These are phyloP conservation scores for Phalacrocorax aristotelis DNA, from an alignment of 2,113 vertebrate genomes.

Conservation along the genomic window DNA sequence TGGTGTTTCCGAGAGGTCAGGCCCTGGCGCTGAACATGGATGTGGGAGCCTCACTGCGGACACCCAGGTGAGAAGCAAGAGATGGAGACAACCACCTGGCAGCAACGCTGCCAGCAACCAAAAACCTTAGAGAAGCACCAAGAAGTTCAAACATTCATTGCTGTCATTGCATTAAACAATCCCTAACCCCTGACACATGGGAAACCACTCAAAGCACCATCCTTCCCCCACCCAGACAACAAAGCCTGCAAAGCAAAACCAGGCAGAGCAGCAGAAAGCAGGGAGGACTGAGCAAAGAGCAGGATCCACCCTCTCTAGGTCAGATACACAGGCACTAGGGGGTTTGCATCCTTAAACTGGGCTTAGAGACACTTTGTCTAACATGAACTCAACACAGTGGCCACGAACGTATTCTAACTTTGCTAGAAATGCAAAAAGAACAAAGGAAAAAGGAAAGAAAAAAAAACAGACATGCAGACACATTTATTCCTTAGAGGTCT, in stretches of 20 bases:
- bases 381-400: not conserved
- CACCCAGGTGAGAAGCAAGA: not conserved
- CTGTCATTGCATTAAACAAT: not conserved
- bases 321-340: fast-evolving
- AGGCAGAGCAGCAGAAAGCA: not conserved
- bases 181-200: not conserved
- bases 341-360: not conserved
- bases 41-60: fast-evolving
- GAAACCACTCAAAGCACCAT: not conserved
- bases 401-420: fast-evolving
- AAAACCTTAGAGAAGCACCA: not conserved
- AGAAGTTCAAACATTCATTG: not conserved
- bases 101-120: not conserved
- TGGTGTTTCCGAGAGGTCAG: not conserved
- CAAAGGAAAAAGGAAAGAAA: too few relatives aligned
- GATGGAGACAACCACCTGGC: fast-evolving
- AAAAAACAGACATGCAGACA: not conserved
- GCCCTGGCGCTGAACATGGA: not conserved
- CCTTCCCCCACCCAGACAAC: not conserved
- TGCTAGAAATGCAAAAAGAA: not conserved
- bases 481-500: not conserved
- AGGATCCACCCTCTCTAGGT: not conserved
- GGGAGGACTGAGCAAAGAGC: not conserved
- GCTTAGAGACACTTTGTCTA: not conserved
- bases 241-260: not conserved